Evolutionary conservation across 2,113 vertebrate species (phyloP).

Genomic region (Athene cunicularia): DNA sequence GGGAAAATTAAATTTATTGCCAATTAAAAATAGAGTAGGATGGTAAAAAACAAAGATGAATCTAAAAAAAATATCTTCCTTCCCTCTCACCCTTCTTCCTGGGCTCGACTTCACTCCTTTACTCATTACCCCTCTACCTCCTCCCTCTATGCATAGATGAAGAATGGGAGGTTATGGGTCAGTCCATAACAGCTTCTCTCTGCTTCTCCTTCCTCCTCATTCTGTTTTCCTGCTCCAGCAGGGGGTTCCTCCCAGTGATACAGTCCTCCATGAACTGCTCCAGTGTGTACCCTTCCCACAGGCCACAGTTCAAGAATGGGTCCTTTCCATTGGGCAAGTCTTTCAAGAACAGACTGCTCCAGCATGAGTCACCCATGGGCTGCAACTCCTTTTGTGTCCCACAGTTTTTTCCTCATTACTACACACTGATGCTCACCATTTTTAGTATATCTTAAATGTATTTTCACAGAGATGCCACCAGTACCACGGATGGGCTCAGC

Average conservation of each 20-base stretch:
- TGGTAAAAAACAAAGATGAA: background rate
- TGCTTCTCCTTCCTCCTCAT: background rate
- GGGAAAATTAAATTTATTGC: background rate
- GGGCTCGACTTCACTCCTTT: background rate
- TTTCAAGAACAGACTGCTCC: background rate
- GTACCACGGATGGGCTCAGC: background rate
- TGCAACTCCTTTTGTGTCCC: background rate
- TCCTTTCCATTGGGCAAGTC: background rate
- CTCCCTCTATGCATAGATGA: background rate
- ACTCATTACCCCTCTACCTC: background rate
- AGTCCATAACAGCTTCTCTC: background rate
- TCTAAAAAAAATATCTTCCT: background rate
- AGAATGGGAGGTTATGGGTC: background rate
- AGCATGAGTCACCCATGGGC: accelerated
- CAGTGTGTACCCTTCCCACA: background rate
- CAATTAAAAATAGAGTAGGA: background rate
- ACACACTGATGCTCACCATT: background rate
- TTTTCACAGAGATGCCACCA: background rate
- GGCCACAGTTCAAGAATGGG: background rate
- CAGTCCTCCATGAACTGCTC: background rate
- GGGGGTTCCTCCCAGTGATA: background rate
- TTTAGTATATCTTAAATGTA: background rate
- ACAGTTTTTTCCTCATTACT: background rate
- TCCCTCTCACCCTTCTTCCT: background rate
- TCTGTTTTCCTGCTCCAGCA: background rate